phyloP scores from a whole-genome alignment of 2,113 vertebrate species.

The Lathamus discolor region DNA sequence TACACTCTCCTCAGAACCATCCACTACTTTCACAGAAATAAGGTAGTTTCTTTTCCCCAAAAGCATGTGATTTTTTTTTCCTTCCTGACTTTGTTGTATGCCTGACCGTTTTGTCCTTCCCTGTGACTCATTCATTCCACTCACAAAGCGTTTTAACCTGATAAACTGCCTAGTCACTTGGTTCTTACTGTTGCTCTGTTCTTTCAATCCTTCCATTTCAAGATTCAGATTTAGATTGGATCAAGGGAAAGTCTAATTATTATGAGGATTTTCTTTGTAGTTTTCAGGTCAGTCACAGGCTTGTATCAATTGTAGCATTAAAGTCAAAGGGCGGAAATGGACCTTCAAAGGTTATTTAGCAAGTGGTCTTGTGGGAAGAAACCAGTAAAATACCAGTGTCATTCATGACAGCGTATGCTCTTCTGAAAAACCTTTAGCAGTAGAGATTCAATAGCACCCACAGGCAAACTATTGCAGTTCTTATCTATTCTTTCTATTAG shows the following conservation, averaged over 20 bases:
- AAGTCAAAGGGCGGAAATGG: not conserved
- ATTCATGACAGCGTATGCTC: rapidly evolving
- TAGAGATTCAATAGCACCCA: not conserved
- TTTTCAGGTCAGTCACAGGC: not conserved
- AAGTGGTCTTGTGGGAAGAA: not conserved
- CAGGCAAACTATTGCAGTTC: not conserved
- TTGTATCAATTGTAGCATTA: not conserved
- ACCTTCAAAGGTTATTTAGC: not conserved
- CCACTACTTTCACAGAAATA: not conserved
- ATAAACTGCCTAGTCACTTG: not conserved
- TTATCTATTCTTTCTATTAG: not conserved
- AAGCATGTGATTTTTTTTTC: not conserved
- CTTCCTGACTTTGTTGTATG: not conserved
- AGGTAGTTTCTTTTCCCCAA: not conserved
- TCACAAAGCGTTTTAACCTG: not conserved
- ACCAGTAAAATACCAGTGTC: not conserved
- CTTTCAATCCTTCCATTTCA: not conserved
- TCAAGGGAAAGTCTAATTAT: not conserved
- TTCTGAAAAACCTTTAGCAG: not conserved
- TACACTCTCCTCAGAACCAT: not conserved
- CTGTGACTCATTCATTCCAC: not conserved
- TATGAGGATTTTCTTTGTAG: not conserved
- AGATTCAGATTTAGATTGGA: not conserved
- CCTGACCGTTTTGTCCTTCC: not conserved
- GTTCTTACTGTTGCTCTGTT: not conserved